Evolutionary conservation across 2,888 invertebrate genomes (phyloP).

Genomic region (Zaprionus obscuricornis): DNA sequence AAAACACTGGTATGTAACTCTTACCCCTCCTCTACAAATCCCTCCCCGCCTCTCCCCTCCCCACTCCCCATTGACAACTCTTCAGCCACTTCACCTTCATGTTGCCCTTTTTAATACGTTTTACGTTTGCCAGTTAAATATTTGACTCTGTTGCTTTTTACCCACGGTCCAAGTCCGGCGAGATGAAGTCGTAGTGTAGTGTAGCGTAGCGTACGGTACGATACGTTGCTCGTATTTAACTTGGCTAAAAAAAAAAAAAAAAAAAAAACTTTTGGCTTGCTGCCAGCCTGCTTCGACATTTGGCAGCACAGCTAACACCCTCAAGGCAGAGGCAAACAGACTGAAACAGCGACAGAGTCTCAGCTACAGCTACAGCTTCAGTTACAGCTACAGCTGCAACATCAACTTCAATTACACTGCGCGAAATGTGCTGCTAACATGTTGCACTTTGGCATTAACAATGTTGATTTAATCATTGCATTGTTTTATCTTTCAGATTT

Average conservation of each 20-base stretch:
- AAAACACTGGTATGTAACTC: slow-evolving; percentile 43
- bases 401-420: slow-evolving; percentile 17
- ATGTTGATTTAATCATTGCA: too few relatives aligned
- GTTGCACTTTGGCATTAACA: too few relatives aligned
- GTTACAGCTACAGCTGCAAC: slow-evolving; percentile 20
- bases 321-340: slow-evolving; percentile 39
- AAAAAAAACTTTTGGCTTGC: too few relatives aligned
- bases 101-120: slow-evolving; percentile 49
- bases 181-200: slow-evolving; percentile 40
- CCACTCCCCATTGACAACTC: background rate
- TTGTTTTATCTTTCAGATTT: too few relatives aligned
- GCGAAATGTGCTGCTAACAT: too few relatives aligned
- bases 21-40: slow-evolving; percentile 6
- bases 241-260: slow-evolving; percentile 36
- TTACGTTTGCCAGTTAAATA: slow-evolving; percentile 45
- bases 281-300: slow-evolving; percentile 47
- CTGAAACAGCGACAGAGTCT: slow-evolving; percentile 13
- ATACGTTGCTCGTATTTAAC: slow-evolving; percentile 10
- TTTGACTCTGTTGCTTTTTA: slow-evolving; percentile 47
- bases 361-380: too few relatives aligned
- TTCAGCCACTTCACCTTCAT: too few relatives aligned
- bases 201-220: too few relatives aligned
- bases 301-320: slow-evolving; percentile 67
- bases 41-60: background rate
- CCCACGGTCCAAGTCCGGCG: slow-evolving; percentile 29